phyloP scores from a whole-genome alignment of 2,888 invertebrate species.

The Ectropis crepuscularia region DNA sequence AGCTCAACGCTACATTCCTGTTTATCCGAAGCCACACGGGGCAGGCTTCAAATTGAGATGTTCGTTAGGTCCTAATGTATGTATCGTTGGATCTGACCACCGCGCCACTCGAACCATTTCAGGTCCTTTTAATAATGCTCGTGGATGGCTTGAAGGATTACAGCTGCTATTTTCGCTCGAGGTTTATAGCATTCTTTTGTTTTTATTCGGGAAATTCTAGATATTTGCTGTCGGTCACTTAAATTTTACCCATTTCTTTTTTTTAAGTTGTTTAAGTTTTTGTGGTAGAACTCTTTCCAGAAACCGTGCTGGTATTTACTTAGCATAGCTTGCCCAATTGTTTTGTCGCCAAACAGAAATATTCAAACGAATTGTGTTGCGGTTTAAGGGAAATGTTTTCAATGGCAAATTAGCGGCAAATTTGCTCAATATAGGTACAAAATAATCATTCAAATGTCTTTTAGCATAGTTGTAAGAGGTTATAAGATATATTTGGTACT shows the following conservation, averaged over 20 bases:
- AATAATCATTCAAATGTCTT: no score
- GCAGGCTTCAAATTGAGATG: constrained; percentile 76
- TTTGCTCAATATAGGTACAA: no score
- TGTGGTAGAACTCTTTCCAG: no score
- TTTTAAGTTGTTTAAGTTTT: background rate
- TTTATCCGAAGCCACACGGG: constrained; percentile 23
- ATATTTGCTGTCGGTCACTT: background rate
- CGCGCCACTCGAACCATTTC: constrained; percentile 62
- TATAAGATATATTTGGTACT: no score
- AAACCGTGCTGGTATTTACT: no score
- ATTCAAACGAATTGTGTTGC: no score
- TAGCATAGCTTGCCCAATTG: no score
- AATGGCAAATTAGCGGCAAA: no score
- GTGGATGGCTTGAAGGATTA: constrained; percentile 33
- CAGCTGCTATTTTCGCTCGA: constrained; percentile 16
- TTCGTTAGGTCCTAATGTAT: constrained; percentile 74
- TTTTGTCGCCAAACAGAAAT: no score
- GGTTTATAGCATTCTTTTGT: background rate
- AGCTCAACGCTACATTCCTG: constrained; percentile 12
- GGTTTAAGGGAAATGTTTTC: no score
- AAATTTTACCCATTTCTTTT: background rate
- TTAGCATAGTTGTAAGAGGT: no score
- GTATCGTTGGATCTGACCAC: constrained; percentile 66
- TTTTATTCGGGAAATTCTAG: background rate
- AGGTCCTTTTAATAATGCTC: constrained; percentile 38